These are phyloP conservation scores for Trachelus iudaicus DNA, from an alignment of 2,888 invertebrate genomes.

Conservation along the genomic window DNA sequence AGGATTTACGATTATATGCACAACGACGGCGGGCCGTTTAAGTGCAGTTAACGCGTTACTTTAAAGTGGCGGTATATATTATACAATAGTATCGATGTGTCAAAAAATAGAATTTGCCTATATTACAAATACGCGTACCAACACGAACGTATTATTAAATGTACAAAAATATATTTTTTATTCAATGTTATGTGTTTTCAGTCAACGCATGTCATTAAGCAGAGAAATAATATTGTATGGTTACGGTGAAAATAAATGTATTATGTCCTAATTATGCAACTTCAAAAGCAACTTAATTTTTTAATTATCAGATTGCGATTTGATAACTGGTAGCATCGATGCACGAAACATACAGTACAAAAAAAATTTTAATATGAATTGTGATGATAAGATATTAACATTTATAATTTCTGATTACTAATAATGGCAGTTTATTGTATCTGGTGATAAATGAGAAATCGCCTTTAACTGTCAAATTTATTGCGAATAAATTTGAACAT, in stretches of 20 bases:
- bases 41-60: constrained; percentile 3
- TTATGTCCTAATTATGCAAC: neutral
- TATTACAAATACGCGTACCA: constrained; percentile 5
- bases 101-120: neutral
- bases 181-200: neutral
- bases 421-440: too few species aligned
- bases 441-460: too few species aligned
- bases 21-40: constrained; percentile 47
- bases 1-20: constrained; percentile 53
- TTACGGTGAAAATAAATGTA: neutral
- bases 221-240: neutral
- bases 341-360: neutral
- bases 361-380: neutral
- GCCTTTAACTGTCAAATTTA: too few species aligned
- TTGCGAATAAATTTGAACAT: too few species aligned
- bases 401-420: too few species aligned
- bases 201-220: neutral
- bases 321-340: neutral
- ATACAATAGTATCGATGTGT: neutral
- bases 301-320: neutral
- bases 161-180: neutral
- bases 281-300: neutral
- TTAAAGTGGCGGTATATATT: neutral
- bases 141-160: neutral
- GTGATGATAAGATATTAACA: neutral